Evolutionary conservation across 2,113 vertebrate genomes (phyloP).

Genomic region (Anas platyrhynchos): DNA sequence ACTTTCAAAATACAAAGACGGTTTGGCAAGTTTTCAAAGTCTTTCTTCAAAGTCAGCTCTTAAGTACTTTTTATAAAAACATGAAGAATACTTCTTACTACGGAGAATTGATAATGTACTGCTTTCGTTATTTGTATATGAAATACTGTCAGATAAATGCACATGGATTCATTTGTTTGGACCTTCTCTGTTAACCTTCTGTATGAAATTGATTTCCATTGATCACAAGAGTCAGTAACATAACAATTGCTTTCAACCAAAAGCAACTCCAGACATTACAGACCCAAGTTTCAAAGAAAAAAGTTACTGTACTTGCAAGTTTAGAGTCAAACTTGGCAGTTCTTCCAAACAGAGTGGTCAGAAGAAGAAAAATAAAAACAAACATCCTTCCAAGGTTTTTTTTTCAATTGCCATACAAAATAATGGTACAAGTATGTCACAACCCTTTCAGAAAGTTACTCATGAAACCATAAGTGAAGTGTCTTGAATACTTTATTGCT

Average conservation of each 20-base stretch:
- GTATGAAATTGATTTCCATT: slow-evolving; percentile 74
- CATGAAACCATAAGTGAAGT: slow-evolving; percentile 43
- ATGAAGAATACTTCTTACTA: slow-evolving; percentile 78
- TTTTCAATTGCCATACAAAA: slow-evolving; percentile 72
- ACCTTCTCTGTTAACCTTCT: slow-evolving; percentile 71
- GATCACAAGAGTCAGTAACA: slow-evolving; percentile 72
- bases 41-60: slow-evolving; percentile 81
- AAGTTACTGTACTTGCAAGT: slow-evolving; percentile 78
- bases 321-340: slow-evolving; percentile 80
- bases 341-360: slow-evolving; percentile 78
- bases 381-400: slow-evolving; percentile 75
- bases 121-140: slow-evolving; percentile 76
- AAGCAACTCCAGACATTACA: slow-evolving; percentile 66
- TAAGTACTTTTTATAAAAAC: slow-evolving; percentile 79
- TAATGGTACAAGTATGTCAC: slow-evolving; percentile 71
- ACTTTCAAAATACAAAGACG: slow-evolving; percentile 86
- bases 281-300: slow-evolving; percentile 74
- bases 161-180: slow-evolving; percentile 70
- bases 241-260: slow-evolving; percentile 72
- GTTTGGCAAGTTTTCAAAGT: slow-evolving; percentile 84
- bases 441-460: slow-evolving; percentile 61
- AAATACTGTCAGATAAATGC: slow-evolving; percentile 73
- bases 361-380: slow-evolving; percentile 77
- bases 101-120: slow-evolving; percentile 77
- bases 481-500: background rate